phyloP scores from a whole-genome alignment of 2,888 invertebrate genomes.

The Cryptocheilus praepositus region DNA sequence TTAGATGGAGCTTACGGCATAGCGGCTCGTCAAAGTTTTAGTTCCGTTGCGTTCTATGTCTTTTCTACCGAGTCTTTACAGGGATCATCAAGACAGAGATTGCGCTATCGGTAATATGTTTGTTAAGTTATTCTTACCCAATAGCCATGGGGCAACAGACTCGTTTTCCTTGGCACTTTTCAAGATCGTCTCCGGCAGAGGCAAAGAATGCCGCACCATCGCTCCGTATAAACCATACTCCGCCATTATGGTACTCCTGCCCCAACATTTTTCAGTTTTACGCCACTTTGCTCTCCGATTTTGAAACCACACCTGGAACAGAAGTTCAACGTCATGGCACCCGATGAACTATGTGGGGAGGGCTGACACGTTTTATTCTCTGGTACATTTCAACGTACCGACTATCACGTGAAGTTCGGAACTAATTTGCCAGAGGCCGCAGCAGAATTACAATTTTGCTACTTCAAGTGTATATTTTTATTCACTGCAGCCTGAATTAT shows the following conservation, averaged over 20 bases:
- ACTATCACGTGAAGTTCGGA: neutral
- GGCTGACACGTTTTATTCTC: no score
- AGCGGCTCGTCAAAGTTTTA: neutral
- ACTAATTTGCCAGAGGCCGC: neutral
- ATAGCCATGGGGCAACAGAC: slow-evolving; percentile 98
- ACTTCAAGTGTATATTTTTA: no score
- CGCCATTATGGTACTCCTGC: slow-evolving; percentile 99
- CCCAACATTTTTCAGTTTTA: slow-evolving; percentile 99
- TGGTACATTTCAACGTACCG: neutral
- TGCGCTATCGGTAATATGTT: neutral
- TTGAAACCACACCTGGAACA: slow-evolving; percentile 97
- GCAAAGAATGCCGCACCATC: slow-evolving; percentile 99
- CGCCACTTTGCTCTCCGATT: slow-evolving; percentile 99
- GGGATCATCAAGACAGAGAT: no score
- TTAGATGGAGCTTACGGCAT: slow-evolving; percentile 2
- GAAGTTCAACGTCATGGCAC: slow-evolving; percentile 14
- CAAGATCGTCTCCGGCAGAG: slow-evolving; percentile 98
- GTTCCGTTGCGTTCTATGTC: slow-evolving; percentile 11
- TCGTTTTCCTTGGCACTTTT: slow-evolving; percentile 98
- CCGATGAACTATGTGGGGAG: no score
- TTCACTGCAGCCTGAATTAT: no score
- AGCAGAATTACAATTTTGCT: neutral
- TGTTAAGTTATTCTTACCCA: slow-evolving; percentile 83
- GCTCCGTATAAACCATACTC: slow-evolving; percentile 99
- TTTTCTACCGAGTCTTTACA: slow-evolving; percentile 2